Conservation (phyloP, 2,797 vertebrate species). For the Eospalax fontanierii region DNA sequence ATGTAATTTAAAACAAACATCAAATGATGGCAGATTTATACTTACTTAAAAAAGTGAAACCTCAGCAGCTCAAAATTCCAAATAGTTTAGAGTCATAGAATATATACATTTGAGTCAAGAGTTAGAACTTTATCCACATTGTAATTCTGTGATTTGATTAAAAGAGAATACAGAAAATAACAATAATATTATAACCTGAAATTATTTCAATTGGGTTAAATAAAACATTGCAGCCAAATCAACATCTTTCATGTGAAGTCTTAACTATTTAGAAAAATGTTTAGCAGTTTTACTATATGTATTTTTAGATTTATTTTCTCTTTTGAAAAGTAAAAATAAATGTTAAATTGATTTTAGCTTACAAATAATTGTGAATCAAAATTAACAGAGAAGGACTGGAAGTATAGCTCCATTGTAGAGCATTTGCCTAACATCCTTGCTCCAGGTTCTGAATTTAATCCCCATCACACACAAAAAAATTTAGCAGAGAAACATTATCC, state of each 20-base stretch:
- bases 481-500: neutral
- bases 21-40: slow-evolving; percentile 27
- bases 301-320: slow-evolving; percentile 5
- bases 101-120: slow-evolving; percentile 32
- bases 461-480: neutral
- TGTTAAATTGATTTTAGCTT: slow-evolving; percentile 57
- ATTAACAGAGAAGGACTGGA: slow-evolving; percentile 14
- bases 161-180: slow-evolving; percentile 54
- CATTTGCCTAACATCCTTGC: neutral
- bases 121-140: slow-evolving; percentile 55
- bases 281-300: slow-evolving; percentile 32
- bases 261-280: slow-evolving; percentile 39
- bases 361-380: slow-evolving; percentile 53
- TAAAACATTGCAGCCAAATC: slow-evolving; percentile 53
- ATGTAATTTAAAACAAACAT: slow-evolving; percentile 49
- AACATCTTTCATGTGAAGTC: neutral
- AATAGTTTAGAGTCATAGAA: slow-evolving; percentile 31
- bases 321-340: slow-evolving; percentile 22
- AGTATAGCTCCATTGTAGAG: neutral
- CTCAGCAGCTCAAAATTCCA: slow-evolving; percentile 46
- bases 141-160: slow-evolving; percentile 56
- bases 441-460: neutral
- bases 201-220: slow-evolving; percentile 40
- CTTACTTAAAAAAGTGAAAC: slow-evolving; percentile 34
- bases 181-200: slow-evolving; percentile 23